Conservation (phyloP, 1,140 invertebrate genomes). For the Orius insidiosus region DNA sequence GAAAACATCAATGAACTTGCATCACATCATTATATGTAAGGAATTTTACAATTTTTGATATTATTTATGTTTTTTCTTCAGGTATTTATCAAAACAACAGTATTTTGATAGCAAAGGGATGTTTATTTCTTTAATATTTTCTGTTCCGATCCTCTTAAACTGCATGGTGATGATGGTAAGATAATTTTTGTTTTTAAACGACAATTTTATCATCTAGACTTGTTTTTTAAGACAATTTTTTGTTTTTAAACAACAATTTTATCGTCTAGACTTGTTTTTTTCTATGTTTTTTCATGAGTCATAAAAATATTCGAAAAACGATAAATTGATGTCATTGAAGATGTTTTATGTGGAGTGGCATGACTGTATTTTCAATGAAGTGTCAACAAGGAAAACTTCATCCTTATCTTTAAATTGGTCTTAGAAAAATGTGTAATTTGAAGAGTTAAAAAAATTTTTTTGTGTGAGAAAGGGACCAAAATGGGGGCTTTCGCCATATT, state of each 20-base stretch:
- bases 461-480: too few relatives aligned
- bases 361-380: too few relatives aligned
- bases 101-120: slow-evolving; percentile 85
- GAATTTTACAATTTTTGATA: slow-evolving; percentile 14
- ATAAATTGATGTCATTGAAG: too few relatives aligned
- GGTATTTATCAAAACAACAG: slow-evolving; percentile 69
- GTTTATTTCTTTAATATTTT: slow-evolving; percentile 83
- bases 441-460: too few relatives aligned
- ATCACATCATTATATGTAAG: slow-evolving; percentile 58
- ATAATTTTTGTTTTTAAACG: slow-evolving; percentile 21
- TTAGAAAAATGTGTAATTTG: too few relatives aligned
- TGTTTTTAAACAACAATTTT: neutral
- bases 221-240: slow-evolving; percentile 4
- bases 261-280: too few relatives aligned
- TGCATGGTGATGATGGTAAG: slow-evolving; percentile 87
- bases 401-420: too few relatives aligned
- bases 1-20: slow-evolving; percentile 76
- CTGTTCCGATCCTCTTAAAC: slow-evolving; percentile 73
- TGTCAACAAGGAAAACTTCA: too few relatives aligned
- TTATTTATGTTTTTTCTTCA: slow-evolving; percentile 24
- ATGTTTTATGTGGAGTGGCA: too few relatives aligned
- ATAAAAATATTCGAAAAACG: too few relatives aligned
- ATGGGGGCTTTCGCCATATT: too few relatives aligned
- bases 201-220: neutral
- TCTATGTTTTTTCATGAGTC: too few relatives aligned